phyloP scores from a whole-genome alignment of 2,113 vertebrate species.

The Phyllostomus hastatus region DNA sequence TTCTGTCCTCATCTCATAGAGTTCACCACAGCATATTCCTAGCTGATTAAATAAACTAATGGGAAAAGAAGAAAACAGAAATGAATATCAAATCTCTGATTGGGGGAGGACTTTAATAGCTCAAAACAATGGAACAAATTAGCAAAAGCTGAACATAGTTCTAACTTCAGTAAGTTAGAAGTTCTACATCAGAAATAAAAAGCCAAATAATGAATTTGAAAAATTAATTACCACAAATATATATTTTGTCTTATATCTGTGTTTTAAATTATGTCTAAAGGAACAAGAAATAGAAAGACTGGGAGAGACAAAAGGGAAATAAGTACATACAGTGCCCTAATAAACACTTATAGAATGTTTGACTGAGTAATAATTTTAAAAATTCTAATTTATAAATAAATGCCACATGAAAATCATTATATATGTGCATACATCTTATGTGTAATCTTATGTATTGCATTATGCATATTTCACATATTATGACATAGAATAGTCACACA shows the following conservation, averaged over 20 bases:
- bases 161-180: neutral
- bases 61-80: slow-evolving; percentile 25
- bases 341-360: neutral
- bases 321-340: neutral
- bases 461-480: neutral
- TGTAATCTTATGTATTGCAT: neutral
- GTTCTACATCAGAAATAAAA: neutral
- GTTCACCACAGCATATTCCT: slow-evolving; percentile 29
- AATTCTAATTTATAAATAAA: slow-evolving; percentile 6
- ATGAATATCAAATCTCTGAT: neutral
- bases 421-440: neutral
- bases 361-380: neutral
- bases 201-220: neutral
- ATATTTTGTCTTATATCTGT: neutral
- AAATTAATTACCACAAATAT: neutral
- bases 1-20: neutral
- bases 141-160: neutral
- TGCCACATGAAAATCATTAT: neutral
- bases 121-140: slow-evolving; percentile 7
- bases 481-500: neutral
- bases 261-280: slow-evolving; percentile 9
- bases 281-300: neutral
- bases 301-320: neutral
- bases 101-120: neutral
- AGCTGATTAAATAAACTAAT: slow-evolving; percentile 58